Conservation (phyloP, 2,888 invertebrate genomes). For the Mythimna ferrago region DNA sequence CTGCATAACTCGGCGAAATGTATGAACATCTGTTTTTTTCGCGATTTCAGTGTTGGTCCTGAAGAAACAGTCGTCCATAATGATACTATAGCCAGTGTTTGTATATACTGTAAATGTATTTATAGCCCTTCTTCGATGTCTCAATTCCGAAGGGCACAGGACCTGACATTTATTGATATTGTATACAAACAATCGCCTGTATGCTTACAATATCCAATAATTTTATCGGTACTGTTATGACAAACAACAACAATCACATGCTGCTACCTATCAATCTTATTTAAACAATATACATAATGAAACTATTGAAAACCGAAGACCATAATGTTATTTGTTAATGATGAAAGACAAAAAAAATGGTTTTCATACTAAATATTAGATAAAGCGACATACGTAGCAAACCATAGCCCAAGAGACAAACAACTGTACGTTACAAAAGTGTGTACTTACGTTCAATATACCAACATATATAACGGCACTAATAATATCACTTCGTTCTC, state of each 20-base stretch:
- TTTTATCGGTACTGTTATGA: background rate
- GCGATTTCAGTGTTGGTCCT: too few relatives aligned
- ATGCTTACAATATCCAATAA: constrained; percentile 9
- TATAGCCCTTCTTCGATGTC: background rate
- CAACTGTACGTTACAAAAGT: constrained; percentile 72
- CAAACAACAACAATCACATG: constrained; percentile 6
- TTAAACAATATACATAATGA: background rate
- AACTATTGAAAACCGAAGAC: constrained; percentile 28
- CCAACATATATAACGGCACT: constrained; percentile 67
- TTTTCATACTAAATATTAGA: constrained; percentile 19
- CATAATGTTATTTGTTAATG: constrained; percentile 31
- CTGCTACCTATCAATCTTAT: background rate
- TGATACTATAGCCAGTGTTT: too few relatives aligned
- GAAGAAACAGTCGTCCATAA: too few relatives aligned
- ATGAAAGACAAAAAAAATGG: constrained; percentile 12
- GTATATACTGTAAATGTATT: too few relatives aligned
- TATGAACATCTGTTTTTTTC: too few relatives aligned
- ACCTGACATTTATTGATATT: constrained; percentile 7
- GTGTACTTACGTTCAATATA: constrained; percentile 79
- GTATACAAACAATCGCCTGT: constrained; percentile 5
- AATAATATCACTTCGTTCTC: constrained; percentile 73
- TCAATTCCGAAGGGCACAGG: background rate
- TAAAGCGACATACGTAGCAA: constrained; percentile 59
- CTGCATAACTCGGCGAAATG: too few relatives aligned
- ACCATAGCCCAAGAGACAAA: constrained; percentile 59